Percentiles rank a stretch among this genome's conserved stretches.
phyloP scores from a whole-genome alignment of 2,797 vertebrate genomes.

The Etheostoma perlongum region DNA sequence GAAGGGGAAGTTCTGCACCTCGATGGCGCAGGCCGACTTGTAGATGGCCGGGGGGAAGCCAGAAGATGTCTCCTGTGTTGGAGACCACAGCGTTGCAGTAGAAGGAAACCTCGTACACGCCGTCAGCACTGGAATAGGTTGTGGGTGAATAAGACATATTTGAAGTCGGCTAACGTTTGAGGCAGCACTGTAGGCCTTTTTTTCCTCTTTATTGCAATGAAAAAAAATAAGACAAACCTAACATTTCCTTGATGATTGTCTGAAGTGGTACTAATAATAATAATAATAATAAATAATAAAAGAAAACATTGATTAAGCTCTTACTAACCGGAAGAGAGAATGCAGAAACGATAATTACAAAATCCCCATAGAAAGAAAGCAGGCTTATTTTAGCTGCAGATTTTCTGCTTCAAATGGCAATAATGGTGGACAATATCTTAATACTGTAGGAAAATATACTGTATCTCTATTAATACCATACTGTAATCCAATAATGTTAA shows the following conservation, averaged over 20 bases:
- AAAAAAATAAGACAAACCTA: constrained; percentile 7
- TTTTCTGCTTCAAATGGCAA: constrained; percentile 37
- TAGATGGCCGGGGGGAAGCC: constrained; percentile 89
- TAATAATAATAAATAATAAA: constrained; percentile 11
- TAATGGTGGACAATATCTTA: constrained; percentile 43
- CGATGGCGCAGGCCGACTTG: constrained; percentile 87
- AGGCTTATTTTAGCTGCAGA: constrained; percentile 61
- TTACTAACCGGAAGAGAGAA: constrained; percentile 45
- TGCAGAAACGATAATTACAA: constrained; percentile 47
- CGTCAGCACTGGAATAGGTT: constrained; percentile 81
- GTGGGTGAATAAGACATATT: background rate
- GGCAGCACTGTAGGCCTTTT: background rate
- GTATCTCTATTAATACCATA: constrained; percentile 15
- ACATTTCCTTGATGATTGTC: constrained; percentile 11
- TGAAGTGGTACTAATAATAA: constrained; percentile 14
- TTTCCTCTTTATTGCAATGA: background rate
- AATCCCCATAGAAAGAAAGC: constrained; percentile 56
- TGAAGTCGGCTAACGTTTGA: constrained; percentile 3
- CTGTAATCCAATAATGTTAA: constrained; percentile 2
- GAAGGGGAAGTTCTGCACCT: constrained; percentile 88
- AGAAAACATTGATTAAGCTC: constrained; percentile 45
- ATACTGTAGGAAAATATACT: constrained; percentile 33
- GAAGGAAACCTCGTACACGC: constrained; percentile 89
- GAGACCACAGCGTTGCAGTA: constrained; percentile 87
- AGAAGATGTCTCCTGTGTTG: constrained; percentile 86